Evolutionary conservation across 2,113 vertebrate species (phyloP).

Genomic region (Perognathus longimembris): DNA sequence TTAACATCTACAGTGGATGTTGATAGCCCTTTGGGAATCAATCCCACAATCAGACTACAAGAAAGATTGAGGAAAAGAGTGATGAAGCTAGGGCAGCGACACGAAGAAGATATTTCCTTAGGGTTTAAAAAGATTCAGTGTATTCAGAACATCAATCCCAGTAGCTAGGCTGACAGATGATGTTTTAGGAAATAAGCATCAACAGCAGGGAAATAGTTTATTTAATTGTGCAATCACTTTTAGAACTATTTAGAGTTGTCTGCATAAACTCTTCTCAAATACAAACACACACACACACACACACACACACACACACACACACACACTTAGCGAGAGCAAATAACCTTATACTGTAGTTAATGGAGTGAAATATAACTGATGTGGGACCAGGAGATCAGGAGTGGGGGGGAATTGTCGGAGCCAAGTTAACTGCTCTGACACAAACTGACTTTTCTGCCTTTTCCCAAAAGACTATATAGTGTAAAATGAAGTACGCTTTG

Average conservation of each 20-base stretch:
- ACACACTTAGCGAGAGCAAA: conserved; percentile 79
- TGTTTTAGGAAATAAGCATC: conserved; percentile 72
- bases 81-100: conserved; percentile 67
- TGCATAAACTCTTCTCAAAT: conserved; percentile 71
- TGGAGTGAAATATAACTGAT: conserved; percentile 78
- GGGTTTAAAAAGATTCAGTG: conserved; percentile 57
- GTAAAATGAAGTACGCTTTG: background rate
- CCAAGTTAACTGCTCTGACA: conserved; percentile 75
- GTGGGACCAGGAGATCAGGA: conserved; percentile 73
- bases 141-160: conserved; percentile 74
- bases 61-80: conserved; percentile 57
- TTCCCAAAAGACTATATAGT: conserved; percentile 22
- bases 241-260: conserved; percentile 71
- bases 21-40: conserved; percentile 66
- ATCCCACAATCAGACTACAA: conserved; percentile 66
- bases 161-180: conserved; percentile 65
- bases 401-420: conserved; percentile 74
- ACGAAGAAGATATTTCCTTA: conserved; percentile 63
- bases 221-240: conserved; percentile 76
- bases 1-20: conserved; percentile 51
- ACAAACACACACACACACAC: conserved; percentile 74
- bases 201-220: conserved; percentile 69
- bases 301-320: conserved; percentile 79
- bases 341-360: conserved; percentile 81
- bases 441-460: conserved; percentile 67